Percentiles rank a stretch among this genome's conserved stretches.
Evolutionary conservation across 1,140 invertebrate genomes (phyloP).

Genomic region (Drosophila orena): DNA sequence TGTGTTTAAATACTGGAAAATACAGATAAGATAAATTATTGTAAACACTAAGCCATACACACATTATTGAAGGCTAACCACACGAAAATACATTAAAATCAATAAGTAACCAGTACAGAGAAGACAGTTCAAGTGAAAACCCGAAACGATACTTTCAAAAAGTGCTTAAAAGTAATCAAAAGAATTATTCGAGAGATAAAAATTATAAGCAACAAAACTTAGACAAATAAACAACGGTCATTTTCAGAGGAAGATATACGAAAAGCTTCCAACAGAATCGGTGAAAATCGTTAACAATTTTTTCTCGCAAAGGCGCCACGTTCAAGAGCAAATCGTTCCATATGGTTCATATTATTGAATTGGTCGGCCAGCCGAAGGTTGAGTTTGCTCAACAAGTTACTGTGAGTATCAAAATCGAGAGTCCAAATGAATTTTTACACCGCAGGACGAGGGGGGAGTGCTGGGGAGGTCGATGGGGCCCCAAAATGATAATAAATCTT

Average conservation of each 20-base stretch:
- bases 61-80: conserved; percentile 35
- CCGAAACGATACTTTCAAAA: conserved; percentile 33
- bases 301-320: conserved; percentile 81
- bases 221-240: conserved; percentile 19
- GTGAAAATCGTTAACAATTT: conserved; percentile 58
- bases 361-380: conserved; percentile 85
- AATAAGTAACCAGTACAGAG: conserved; percentile 41
- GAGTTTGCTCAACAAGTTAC: conserved; percentile 85
- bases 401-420: conserved; percentile 76
- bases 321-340: conserved; percentile 83
- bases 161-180: conserved; percentile 28
- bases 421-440: conserved; percentile 58
- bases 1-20: conserved; percentile 81
- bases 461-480: neutral
- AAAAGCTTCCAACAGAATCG: conserved; percentile 41
- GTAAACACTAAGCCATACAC: conserved; percentile 33
- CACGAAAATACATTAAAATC: conserved; percentile 49
- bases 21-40: conserved; percentile 76
- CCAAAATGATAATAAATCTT: conserved; percentile 83
- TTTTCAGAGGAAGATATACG: conserved; percentile 20
- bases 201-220: conserved; percentile 2
- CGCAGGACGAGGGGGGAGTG: neutral
- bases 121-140: conserved; percentile 56
- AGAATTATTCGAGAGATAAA: neutral
- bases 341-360: conserved; percentile 85